These are phyloP conservation scores for Tyrannus savana DNA, from an alignment of 2,113 vertebrate genomes.

Conservation along the genomic window DNA sequence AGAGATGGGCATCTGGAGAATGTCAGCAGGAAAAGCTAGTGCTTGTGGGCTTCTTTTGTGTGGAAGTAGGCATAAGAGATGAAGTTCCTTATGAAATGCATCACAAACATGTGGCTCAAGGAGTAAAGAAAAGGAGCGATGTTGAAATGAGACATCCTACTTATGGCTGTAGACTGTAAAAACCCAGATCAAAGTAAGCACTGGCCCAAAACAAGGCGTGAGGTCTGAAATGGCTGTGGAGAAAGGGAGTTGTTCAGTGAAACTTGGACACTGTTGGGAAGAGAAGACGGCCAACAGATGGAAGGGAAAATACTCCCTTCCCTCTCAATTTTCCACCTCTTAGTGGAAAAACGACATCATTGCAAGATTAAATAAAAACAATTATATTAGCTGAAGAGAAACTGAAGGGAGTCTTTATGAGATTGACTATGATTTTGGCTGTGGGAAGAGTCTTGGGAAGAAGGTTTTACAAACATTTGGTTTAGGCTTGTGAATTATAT, in stretches of 20 bases:
- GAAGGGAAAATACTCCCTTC: conserved; percentile 26
- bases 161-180: background rate
- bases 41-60: background rate
- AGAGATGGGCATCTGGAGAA: background rate
- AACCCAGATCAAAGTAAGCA: background rate
- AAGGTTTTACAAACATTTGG: background rate
- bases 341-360: conserved; percentile 24
- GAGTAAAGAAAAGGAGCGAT: background rate
- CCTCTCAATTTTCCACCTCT: background rate
- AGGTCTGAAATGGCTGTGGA: conserved; percentile 12
- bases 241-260: conserved; percentile 12
- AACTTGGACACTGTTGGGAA: conserved; percentile 4
- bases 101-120: background rate
- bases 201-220: background rate
- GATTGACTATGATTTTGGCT: background rate
- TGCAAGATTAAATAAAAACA: conserved; percentile 35
- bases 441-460: background rate
- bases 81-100: conserved; percentile 11
- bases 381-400: conserved; percentile 5
- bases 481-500: background rate
- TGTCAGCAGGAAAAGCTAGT: background rate
- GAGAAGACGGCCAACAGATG: background rate
- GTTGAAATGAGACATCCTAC: background rate
- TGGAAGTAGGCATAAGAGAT: conserved; percentile 4
- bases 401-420: background rate